Conservation (phyloP, 2,888 invertebrate species). For the Ctenicera cuprea region DNA sequence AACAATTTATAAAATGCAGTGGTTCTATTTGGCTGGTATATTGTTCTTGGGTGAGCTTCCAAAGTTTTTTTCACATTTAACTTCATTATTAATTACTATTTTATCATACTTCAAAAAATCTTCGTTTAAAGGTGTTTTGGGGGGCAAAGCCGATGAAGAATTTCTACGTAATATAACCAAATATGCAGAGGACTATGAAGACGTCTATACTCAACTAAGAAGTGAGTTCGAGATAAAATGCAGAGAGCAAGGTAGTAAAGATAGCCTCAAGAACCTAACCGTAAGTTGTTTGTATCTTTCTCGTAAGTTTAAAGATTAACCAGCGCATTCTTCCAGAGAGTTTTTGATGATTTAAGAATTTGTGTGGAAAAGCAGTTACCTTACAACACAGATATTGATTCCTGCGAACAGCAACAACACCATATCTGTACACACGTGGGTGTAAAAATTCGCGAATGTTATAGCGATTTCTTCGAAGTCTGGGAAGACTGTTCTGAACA, state of each 20-base stretch:
- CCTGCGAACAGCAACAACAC: background rate
- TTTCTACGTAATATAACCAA: background rate
- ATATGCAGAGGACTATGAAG: background rate
- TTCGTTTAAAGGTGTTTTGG: background rate
- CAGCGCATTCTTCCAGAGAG: background rate
- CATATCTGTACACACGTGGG: slow-evolving; percentile 21
- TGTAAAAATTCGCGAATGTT: slow-evolving; percentile 20
- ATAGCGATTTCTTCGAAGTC: background rate
- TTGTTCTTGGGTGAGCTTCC: slow-evolving; percentile 10
- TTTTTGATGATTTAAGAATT: background rate
- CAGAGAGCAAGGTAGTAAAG: no score
- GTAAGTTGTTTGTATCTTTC: background rate
- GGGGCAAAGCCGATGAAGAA: background rate
- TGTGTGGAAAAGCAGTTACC: slow-evolving; percentile 26
- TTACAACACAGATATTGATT: background rate
- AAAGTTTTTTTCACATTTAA: no score
- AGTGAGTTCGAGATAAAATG: background rate
- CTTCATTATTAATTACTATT: no score
- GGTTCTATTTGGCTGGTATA: background rate
- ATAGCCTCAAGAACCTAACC: background rate
- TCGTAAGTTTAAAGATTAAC: background rate
- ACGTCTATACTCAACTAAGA: background rate
- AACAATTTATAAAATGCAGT: background rate
- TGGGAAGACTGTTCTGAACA: slow-evolving; percentile 40
- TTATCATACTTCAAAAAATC: background rate